Conservation (phyloP, 1,140 invertebrate genomes). For the Zophobas morio region DNA sequence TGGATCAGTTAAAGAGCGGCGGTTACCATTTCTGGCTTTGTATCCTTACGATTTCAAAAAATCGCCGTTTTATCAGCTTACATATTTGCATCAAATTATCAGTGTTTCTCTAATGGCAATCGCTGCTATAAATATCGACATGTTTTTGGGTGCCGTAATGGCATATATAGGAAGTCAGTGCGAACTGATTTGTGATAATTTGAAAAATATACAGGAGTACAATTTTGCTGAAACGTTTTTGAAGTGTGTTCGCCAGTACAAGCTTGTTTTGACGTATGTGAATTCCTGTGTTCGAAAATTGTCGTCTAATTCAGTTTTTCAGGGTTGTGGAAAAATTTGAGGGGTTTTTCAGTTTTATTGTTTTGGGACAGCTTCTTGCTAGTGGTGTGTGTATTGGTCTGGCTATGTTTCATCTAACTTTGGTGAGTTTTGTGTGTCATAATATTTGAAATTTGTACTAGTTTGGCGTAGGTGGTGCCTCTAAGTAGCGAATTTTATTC, state of each 20-base stretch:
- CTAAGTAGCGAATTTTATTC: neutral
- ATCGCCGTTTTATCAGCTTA: neutral
- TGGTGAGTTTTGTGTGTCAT: neutral
- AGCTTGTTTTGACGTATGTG: too few species aligned
- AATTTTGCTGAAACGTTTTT: too few species aligned
- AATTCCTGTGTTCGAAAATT: neutral
- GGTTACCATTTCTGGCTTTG: conserved; percentile 7
- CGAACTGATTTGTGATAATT: neutral
- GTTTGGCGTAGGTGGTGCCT: neutral
- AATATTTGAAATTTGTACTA: neutral
- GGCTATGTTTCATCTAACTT: neutral
- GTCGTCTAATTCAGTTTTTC: neutral
- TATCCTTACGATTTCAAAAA: conserved; percentile 5
- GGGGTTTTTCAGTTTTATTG: neutral
- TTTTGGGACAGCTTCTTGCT: neutral
- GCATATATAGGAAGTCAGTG: neutral
- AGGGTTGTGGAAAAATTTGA: neutral
- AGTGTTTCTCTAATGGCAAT: neutral
- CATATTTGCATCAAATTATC: conserved; percentile 7
- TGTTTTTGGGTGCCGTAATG: neutral
- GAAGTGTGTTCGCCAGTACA: too few species aligned
- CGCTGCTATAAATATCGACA: neutral
- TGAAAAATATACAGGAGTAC: neutral
- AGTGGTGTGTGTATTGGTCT: neutral
- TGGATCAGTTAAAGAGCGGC: neutral